Conservation (phyloP, 2,888 invertebrate species). For the Ophion ventricosus region DNA sequence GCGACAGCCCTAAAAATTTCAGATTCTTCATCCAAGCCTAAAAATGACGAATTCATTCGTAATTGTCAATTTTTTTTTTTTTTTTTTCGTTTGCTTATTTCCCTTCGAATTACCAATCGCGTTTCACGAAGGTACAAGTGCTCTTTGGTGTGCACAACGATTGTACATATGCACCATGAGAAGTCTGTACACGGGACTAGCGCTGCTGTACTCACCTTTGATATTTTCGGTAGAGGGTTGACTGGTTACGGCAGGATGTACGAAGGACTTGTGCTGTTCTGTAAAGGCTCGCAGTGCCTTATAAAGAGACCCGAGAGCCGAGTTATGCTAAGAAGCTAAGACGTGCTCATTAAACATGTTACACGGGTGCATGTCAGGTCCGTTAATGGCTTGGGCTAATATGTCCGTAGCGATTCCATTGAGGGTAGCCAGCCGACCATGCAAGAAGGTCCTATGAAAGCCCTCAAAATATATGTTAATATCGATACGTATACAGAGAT, state of each 20-base stretch:
- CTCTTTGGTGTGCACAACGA: too few relatives aligned
- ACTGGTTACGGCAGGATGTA: constrained; percentile 67
- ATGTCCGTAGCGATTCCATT: constrained; percentile 63
- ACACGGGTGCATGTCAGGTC: constrained; percentile 70
- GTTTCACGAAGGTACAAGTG: too few relatives aligned
- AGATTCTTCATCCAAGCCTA: too few relatives aligned
- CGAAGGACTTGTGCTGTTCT: constrained; percentile 71
- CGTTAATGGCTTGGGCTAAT: constrained; percentile 74
- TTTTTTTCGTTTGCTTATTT: too few relatives aligned
- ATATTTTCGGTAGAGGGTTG: constrained; percentile 52
- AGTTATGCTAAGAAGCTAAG: constrained; percentile 75
- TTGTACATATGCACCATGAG: too few relatives aligned
- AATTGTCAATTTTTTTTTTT: too few relatives aligned
- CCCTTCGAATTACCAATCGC: too few relatives aligned
- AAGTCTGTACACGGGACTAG: neutral
- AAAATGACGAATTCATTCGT: too few relatives aligned
- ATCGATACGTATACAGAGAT: constrained; percentile 1
- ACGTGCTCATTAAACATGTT: constrained; percentile 79
- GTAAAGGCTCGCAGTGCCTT: constrained; percentile 70
- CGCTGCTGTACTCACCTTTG: constrained; percentile 41
- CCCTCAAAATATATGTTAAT: constrained; percentile 39
- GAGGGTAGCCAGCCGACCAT: constrained; percentile 71
- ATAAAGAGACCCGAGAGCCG: constrained; percentile 70
- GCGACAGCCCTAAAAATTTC: too few relatives aligned
- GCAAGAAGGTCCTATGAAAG: constrained; percentile 52